Evolutionary conservation across 2,888 invertebrate species (phyloP), one percentile per base, ranked within the genome.

Genomic region (Rhamphomyia laevipes): DNA sequence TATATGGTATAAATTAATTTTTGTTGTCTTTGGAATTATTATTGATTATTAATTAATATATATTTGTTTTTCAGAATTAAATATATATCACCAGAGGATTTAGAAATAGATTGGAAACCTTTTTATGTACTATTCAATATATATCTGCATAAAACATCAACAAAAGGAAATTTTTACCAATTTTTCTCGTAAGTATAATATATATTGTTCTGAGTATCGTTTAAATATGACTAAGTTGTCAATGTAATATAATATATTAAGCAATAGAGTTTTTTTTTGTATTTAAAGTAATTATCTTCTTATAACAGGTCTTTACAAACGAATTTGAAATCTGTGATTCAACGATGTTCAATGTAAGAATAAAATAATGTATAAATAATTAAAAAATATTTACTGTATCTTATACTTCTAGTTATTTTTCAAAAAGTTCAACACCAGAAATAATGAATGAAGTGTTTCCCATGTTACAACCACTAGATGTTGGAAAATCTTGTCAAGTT

Each of bases 71-170:
- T 11, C 4, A 40, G 40, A 12, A 18, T 18, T 18, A 40, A 40
- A 18, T 18, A 15, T 40, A 18, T 94, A 55, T 76, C 82, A 4
- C 82, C 87, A 33, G 79, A 84, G 51, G 94, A 95, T 53, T 64
- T 95, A 49, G 76, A 77, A 51, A 72, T 95, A 52, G 83, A 84
- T 46, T 95, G 95, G 95, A 75, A 81, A 57, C 92, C 92, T 12
- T 71, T 95, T 10, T 89, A 86, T 64, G 77, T 50, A 23, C 43
- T 59, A 13, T 53, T 51, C 33, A 52, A 52, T 41, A 52, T 57
- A 10, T 55, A 55, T 48, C n/a, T 57, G 1, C 53, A 54, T 38
- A 56, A 57, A 44, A 47, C 52, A 15, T 50, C 54, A 10, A 51
- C 48, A 0, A 59, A 57, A 47, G 57, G 57, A 17, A 53, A 52